Conservation (phyloP, 2,797 vertebrate species). For the Poecile montanus region DNA sequence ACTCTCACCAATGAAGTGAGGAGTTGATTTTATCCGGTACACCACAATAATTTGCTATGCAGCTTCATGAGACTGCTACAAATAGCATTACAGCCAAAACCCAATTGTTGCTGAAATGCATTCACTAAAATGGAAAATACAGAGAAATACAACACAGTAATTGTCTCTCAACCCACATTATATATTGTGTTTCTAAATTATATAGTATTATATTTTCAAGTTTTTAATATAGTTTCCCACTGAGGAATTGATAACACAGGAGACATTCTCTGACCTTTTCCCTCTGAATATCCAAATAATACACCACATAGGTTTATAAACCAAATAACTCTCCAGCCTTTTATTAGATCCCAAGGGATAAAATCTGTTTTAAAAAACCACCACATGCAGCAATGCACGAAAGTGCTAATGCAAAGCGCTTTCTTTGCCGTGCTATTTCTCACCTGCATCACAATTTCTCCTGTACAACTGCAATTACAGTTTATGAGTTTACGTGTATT, state of each 20-base stretch:
- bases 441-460: conserved; percentile 54
- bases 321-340: conserved; percentile 64
- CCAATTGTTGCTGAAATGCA: conserved; percentile 74
- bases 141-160: conserved; percentile 75
- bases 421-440: conserved; percentile 54
- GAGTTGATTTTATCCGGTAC: conserved; percentile 70
- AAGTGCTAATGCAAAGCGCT: conserved; percentile 62
- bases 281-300: conserved; percentile 75
- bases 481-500: background rate
- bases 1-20: conserved; percentile 65
- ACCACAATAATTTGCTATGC: conserved; percentile 71
- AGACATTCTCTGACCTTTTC: conserved; percentile 73
- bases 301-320: conserved; percentile 69
- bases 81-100: conserved; percentile 74
- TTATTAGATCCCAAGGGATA: conserved; percentile 75
- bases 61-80: conserved; percentile 75
- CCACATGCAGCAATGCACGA: conserved; percentile 49
- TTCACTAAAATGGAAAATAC: conserved; percentile 75
- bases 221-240: conserved; percentile 77
- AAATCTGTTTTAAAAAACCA: conserved; percentile 69
- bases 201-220: conserved; percentile 70
- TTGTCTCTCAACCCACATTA: conserved; percentile 75
- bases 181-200: conserved; percentile 73
- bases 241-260: conserved; percentile 73
- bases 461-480: background rate